phyloP scores from a whole-genome alignment of 2,888 invertebrate species.

The Drosophila affinis region DNA sequence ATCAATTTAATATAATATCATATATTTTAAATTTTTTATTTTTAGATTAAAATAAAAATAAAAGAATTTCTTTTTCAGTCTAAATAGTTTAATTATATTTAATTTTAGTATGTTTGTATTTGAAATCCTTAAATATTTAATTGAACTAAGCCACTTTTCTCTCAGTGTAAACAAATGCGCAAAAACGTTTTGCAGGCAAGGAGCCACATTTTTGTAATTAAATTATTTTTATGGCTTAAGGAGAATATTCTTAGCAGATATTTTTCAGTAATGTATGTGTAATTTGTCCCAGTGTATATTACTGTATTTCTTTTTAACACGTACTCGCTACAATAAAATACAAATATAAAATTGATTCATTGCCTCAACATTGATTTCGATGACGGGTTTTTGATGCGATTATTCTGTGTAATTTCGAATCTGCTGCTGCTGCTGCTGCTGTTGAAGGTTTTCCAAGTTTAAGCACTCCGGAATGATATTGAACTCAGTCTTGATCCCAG shows the following conservation, averaged over 20 bases:
- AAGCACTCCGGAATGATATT: neutral
- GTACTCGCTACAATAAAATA: neutral
- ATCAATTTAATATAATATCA: no score
- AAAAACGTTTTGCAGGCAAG: neutral
- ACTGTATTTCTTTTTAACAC: neutral
- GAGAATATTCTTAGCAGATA: neutral
- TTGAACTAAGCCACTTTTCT: no score
- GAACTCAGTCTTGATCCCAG: conserved; percentile 14
- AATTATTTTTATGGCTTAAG: neutral
- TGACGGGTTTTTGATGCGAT: neutral
- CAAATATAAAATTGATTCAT: neutral
- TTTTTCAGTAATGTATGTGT: neutral
- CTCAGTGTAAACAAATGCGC: neutral
- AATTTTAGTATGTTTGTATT: no score
- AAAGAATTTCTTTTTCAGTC: no score
- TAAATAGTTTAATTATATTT: no score
- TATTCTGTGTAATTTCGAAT: neutral
- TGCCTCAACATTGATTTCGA: neutral
- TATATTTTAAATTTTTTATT: no score
- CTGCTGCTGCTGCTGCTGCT: neutral
- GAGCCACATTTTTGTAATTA: no score
- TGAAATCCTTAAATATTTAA: no score
- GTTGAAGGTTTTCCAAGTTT: neutral
- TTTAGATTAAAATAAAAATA: no score
- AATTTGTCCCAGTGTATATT: neutral